A percentile compares a stretch with the other conserved stretches of the same genome.
phyloP scores from a whole-genome alignment of 1,140 invertebrate species.

The Lucilia sericata region DNA sequence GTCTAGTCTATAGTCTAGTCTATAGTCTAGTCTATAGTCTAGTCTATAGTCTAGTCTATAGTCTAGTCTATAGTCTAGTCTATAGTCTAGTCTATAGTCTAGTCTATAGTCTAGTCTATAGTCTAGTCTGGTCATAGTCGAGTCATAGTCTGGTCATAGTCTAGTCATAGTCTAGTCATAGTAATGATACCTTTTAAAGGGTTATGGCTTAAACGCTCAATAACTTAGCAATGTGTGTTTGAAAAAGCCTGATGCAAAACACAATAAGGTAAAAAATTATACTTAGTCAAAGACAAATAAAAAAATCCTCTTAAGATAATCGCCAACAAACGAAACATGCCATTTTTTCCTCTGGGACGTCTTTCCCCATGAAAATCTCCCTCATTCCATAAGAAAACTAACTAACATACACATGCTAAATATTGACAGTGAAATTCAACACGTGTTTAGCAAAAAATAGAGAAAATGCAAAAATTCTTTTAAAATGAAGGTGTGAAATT shows the following conservation, averaged over 20 bases:
- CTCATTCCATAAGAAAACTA: not conserved
- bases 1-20: no score
- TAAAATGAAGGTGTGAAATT: constrained; percentile 36
- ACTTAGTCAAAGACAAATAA: not conserved
- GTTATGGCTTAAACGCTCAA: not conserved
- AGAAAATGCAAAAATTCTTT: not conserved
- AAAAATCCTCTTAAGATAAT: constrained; percentile 26
- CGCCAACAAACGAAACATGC: constrained; percentile 16
- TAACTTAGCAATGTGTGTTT: not conserved
- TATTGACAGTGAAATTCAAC: constrained; percentile 32
- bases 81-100: no score
- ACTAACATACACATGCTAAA: not conserved
- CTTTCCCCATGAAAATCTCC: not conserved
- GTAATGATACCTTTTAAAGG: not conserved
- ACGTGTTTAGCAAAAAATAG: not conserved
- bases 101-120: no score
- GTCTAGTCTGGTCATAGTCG: no score
- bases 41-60: no score
- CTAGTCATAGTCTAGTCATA: no score
- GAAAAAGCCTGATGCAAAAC: not conserved
- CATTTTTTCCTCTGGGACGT: not conserved
- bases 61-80: no score
- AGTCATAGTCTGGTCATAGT: no score
- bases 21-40: no score
- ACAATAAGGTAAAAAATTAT: not conserved